Percentiles rank a stretch among this genome's conserved stretches.
Conservation (phyloP, 1,140 invertebrate species). For the Oryzaephilus surinamensis region DNA sequence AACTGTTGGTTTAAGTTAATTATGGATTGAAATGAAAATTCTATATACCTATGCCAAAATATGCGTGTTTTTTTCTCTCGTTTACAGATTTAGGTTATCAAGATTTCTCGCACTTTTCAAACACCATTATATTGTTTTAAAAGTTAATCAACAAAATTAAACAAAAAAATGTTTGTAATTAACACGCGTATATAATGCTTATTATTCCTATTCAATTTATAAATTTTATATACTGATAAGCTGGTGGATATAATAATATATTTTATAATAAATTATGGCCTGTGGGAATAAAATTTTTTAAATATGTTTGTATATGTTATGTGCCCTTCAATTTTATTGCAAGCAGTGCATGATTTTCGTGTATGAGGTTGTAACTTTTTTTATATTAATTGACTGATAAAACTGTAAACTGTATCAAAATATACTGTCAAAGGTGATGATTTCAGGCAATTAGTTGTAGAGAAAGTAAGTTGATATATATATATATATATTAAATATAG, state of each 20-base stretch:
- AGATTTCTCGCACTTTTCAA: too few relatives aligned
- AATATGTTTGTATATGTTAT: too few relatives aligned
- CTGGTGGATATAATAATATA: background rate
- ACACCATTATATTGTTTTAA: constrained; percentile 2
- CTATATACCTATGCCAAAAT: background rate
- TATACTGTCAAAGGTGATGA: constrained; percentile 4
- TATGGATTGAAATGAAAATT: constrained; percentile 1
- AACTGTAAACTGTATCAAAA: background rate
- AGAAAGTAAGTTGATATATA: too few relatives aligned
- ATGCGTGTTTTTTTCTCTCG: too few relatives aligned
- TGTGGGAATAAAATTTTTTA: background rate
- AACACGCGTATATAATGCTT: too few relatives aligned
- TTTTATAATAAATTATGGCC: constrained; percentile 1
- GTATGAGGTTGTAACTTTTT: background rate
- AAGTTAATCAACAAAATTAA: background rate
- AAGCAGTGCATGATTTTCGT: too few relatives aligned
- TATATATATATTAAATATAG: too few relatives aligned
- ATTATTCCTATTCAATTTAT: too few relatives aligned
- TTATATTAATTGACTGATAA: constrained; percentile 1
- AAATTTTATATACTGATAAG: constrained; percentile 7
- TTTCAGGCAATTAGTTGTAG: constrained; percentile 2
- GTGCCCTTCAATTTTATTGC: too few relatives aligned
- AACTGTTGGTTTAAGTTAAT: constrained; percentile 1
- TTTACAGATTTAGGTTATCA: too few relatives aligned
- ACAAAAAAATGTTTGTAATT: constrained; percentile 1